Evolutionary conservation across 2,113 vertebrate species (phyloP).

Genomic region (Nycticebus coucang): DNA sequence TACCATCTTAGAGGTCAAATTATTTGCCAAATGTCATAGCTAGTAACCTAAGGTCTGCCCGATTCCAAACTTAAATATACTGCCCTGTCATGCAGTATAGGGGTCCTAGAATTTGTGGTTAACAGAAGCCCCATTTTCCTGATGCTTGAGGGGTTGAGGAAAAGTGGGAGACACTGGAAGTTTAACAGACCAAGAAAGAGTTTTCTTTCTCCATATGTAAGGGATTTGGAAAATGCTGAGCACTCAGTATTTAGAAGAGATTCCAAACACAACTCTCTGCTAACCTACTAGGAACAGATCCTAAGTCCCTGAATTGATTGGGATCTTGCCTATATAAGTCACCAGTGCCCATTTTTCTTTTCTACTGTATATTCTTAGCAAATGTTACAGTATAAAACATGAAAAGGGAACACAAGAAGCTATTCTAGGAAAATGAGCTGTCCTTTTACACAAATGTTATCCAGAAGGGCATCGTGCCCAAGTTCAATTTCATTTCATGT

Average conservation of each 20-base stretch:
- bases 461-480: not conserved
- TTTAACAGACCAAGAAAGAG: not conserved
- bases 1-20: slow-evolving; percentile 30
- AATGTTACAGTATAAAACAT: not conserved
- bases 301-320: not conserved
- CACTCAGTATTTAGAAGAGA: not conserved
- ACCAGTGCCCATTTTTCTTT: not conserved
- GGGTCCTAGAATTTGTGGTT: not conserved
- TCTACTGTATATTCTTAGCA: not conserved
- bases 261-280: not conserved
- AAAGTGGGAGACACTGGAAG: not conserved
- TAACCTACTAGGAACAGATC: slow-evolving; percentile 12
- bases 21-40: slow-evolving; percentile 15
- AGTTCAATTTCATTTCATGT: slow-evolving; percentile 15
- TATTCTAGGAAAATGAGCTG: slow-evolving; percentile 3
- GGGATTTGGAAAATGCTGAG: not conserved
- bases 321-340: slow-evolving; percentile 28
- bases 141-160: not conserved
- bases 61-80: not conserved
- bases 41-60: not conserved
- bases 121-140: not conserved
- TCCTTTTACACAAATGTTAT: not conserved
- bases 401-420: not conserved
- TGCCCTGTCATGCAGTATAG: not conserved
- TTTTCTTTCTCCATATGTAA: not conserved